These are phyloP conservation scores for Agapostemon virescens DNA, from an alignment of 2,888 invertebrate species.

Conservation along the genomic window DNA sequence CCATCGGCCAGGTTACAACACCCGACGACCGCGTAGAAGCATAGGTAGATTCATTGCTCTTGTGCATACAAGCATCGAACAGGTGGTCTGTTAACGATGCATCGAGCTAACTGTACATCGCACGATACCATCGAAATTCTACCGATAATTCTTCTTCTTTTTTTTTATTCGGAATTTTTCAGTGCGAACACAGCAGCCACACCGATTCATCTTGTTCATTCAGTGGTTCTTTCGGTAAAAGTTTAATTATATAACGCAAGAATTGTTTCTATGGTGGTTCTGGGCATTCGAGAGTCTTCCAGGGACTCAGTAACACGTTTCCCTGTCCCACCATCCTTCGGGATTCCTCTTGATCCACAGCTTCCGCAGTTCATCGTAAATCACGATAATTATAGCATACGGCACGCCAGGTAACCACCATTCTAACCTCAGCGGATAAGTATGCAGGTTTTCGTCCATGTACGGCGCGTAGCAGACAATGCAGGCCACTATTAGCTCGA, in stretches of 20 bases:
- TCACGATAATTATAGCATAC: constrained; percentile 87
- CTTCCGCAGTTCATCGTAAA: constrained; percentile 88
- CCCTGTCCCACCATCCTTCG: constrained; percentile 87
- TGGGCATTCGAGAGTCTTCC: background rate
- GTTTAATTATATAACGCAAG: background rate
- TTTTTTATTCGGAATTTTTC: background rate
- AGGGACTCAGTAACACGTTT: constrained; percentile 86
- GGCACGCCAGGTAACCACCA: constrained; percentile 89
- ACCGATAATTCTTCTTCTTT: background rate
- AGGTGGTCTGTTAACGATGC: constrained; percentile 26
- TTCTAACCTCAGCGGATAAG: constrained; percentile 85
- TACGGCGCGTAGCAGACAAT: constrained; percentile 81
- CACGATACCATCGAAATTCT: background rate
- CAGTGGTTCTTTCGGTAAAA: background rate
- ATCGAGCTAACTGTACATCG: constrained; percentile 22
- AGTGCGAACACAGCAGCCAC: background rate
- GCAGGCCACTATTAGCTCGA: constrained; percentile 81
- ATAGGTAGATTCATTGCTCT: constrained; percentile 68
- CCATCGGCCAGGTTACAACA: constrained; percentile 65
- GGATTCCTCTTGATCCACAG: constrained; percentile 86
- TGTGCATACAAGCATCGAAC: constrained; percentile 55
- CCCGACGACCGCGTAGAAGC: constrained; percentile 60
- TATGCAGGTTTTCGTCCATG: constrained; percentile 82
- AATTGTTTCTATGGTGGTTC: background rate
- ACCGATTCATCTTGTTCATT: too few species aligned